Evolutionary conservation across 2,888 invertebrate species (phyloP), one percentile per base, ranked within the genome.

Genomic region (Neoscelio sp.): DNA sequence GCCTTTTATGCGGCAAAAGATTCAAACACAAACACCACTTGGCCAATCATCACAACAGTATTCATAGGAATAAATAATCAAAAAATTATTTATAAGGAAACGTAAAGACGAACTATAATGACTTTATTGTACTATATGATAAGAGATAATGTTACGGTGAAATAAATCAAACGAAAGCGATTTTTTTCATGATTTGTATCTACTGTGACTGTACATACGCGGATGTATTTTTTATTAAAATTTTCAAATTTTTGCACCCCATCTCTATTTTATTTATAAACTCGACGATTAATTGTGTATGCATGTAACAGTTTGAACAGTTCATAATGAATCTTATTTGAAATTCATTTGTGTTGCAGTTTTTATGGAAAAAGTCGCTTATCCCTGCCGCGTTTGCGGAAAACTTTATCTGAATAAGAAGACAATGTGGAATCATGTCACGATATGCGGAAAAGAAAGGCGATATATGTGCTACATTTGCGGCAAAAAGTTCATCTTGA

Each of bases 401-500:
- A 89, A 85, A 77, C 65, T 82, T 12, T 90, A 90, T 80, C 82
- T 74, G 62, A 86, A 94, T 91, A 95, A 95, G 88, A 94, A 95
- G 85, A 95, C 95, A 78, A 92, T 96, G 85, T 94, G 94, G 90
- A 93, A 96, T 76, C 96, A 96, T 90, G 92, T 94, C 1, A 84
- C 85, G 18, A 75, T 84, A 7, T 91, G 91, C 70, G 90, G 90
- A 12, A 88, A 90, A 78, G 89, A 88, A 62, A 87, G 89, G 28
- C 86, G 86, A 82, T 91, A 89, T 82, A 79, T 80, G 20, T 89
- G 87, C 77, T 80, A 75, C 18, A 71, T 60, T 30, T 89, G 89
- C 68, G 85, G 86, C 5, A 89, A 85, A 73, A 77, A 79, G 18
- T 91, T 90, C 78, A 85, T 82, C 3, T 86, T 88, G 83, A 89